phyloP scores from a whole-genome alignment of 2,113 vertebrate species.

The Syrrhaptes paradoxus region DNA sequence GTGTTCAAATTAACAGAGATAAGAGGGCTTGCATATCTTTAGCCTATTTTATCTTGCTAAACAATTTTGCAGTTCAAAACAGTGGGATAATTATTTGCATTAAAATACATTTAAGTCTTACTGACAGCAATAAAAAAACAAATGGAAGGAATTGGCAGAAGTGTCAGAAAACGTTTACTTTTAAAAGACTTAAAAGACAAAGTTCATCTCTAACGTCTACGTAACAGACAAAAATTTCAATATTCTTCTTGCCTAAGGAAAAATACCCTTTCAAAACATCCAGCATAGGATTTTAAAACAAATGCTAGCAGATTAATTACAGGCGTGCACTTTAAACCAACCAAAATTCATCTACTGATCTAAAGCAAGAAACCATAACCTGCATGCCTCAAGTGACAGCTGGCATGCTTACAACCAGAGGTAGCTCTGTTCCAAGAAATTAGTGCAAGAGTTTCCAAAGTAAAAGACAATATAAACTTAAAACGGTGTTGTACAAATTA shows the following conservation, averaged over 20 bases:
- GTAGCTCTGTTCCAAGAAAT: conserved; percentile 32
- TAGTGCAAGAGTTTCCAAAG: background rate
- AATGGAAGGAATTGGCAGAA: conserved; percentile 42
- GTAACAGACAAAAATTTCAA: conserved; percentile 27
- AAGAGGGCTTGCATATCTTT: conserved; percentile 57
- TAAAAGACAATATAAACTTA: conserved; percentile 3
- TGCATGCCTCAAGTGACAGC: conserved; percentile 4
- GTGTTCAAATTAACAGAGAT: conserved; percentile 42
- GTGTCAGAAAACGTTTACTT: conserved; percentile 50
- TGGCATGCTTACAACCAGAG: conserved; percentile 11
- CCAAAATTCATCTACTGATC: conserved; percentile 41
- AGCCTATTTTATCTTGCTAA: conserved; percentile 62
- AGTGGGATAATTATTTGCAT: conserved; percentile 49
- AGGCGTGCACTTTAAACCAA: conserved; percentile 13
- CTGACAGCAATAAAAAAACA: conserved; percentile 44
- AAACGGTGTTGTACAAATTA: background rate
- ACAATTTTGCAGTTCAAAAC: conserved; percentile 3
- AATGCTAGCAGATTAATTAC: conserved; percentile 51
- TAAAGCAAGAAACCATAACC: conserved; percentile 43
- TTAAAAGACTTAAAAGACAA: conserved; percentile 39
- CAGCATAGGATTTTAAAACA: conserved; percentile 54
- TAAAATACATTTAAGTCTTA: conserved; percentile 45
- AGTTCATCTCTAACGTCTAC: background rate
- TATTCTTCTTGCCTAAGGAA: conserved; percentile 32
- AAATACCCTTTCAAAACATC: conserved; percentile 57